Evolutionary conservation across 2,113 vertebrate genomes (phyloP).

Genomic region (Phainopepla nitens): DNA sequence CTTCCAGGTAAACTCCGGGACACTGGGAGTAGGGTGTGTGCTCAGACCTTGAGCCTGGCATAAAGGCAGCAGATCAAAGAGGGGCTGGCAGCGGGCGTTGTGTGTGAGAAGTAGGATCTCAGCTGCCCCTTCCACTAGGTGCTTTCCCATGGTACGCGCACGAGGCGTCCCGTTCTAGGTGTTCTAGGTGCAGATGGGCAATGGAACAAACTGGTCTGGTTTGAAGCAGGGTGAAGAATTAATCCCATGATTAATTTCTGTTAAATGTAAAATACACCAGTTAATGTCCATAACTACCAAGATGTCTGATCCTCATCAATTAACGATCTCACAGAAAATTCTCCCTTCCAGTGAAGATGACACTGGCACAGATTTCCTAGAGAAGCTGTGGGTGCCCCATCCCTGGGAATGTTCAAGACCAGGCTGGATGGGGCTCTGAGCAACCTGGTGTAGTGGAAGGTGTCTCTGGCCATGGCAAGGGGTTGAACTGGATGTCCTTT

Average conservation of each 20-base stretch:
- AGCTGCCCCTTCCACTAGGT: neutral
- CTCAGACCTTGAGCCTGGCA: neutral
- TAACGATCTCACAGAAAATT: neutral
- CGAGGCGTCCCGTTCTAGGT: fast-evolving
- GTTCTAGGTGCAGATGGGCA: neutral
- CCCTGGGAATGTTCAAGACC: neutral
- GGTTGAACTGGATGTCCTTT: neutral
- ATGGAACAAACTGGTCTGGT: neutral
- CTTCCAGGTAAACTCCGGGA: constrained; percentile 76
- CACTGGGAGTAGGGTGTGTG: neutral
- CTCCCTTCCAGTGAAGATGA: neutral
- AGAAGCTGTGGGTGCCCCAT: neutral
- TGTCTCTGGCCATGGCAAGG: neutral
- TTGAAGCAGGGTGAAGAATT: neutral
- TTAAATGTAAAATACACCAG: neutral
- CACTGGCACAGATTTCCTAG: neutral
- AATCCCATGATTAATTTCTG: neutral
- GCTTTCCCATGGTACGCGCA: fast-evolving
- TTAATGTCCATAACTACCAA: neutral
- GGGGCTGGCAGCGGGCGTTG: neutral
- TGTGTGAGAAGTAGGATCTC: neutral
- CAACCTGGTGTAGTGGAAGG: neutral
- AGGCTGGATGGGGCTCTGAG: neutral
- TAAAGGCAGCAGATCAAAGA: neutral
- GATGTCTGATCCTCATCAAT: neutral